Conservation (phyloP, 2,888 invertebrate genomes). For the Lithophane socia region DNA sequence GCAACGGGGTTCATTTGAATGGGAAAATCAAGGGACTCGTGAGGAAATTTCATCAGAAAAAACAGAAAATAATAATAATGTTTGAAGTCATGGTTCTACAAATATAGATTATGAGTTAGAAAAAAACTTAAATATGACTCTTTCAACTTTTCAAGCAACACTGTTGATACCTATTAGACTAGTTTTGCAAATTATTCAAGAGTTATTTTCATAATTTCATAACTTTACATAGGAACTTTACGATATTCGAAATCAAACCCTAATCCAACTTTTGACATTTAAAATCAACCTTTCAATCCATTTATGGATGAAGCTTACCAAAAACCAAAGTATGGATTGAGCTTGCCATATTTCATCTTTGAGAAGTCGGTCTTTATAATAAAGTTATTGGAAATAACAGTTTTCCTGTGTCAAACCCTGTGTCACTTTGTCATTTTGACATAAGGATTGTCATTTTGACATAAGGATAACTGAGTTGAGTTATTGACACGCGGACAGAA, state of each 20-base stretch:
- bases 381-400: background rate
- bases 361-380: background rate
- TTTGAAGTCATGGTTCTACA: background rate
- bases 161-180: background rate
- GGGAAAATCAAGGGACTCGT: background rate
- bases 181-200: background rate
- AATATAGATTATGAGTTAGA: too few species aligned
- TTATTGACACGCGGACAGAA: background rate
- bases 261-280: too few species aligned
- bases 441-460: background rate
- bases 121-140: too few species aligned
- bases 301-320: background rate
- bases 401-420: background rate
- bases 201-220: background rate
- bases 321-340: background rate
- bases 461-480: background rate
- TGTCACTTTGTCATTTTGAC: background rate
- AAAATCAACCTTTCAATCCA: background rate
- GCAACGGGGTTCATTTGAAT: background rate
- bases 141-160: background rate
- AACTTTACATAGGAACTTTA: background rate
- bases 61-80: background rate
- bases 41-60: background rate
- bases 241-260: background rate
- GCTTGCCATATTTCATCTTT: background rate